Base-by-base conservation (phyloP, 2,797 vertebrate species). In the Tokudaia muenninki region DNA sequence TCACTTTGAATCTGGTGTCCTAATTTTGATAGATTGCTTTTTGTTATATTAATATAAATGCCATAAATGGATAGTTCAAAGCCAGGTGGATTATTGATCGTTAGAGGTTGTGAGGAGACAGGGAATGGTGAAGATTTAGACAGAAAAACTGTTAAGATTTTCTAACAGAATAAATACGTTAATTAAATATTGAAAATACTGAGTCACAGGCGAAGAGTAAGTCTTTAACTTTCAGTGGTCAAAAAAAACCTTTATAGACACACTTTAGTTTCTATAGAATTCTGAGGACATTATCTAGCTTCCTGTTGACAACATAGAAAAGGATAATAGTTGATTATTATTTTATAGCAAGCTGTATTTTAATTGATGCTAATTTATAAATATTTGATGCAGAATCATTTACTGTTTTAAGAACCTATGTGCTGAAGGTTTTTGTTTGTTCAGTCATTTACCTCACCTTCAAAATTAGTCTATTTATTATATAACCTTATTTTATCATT, bases 361-460 rank as follows among this genome's bases (percentile, higher is more conserved):
- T 70, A 80, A 70, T 67, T 96, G 12, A 72, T 92, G 11, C 26
- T 89, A 7, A 87, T 97, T 94, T 95, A 77, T 74, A 95, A 63
- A 74, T 96, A 0, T 82, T 94, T n/a, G 87, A 13, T 24, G 89
- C 90, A 90, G 75, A 74, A 41, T 74, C 4, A 0, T 72, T 89
- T 50, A 3, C 80, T 90, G 31, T 77, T 92, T 92, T 84, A 86
- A 94, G 16, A 84, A 94, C 72, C 6, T 14, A 1, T 70, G 4
- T 79, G 14, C 2, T 87, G 19, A 92, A 47, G 88, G 65, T 63
- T 50, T 94, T 86, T 90, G 8, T 80, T 89, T 24, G 4, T 34
- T 81, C 34, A 97, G 26, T 92, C 4, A 57, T 90, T 92, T 2
- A 63, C 22, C 17, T 91, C 24, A 77, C 37, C 34, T 90, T 87